A percentile compares a stretch with the other conserved stretches of the same genome.
These are phyloP conservation scores for Melikaiella ostensackeni DNA, from an alignment of 2,888 invertebrate genomes.

Conservation along the genomic window DNA sequence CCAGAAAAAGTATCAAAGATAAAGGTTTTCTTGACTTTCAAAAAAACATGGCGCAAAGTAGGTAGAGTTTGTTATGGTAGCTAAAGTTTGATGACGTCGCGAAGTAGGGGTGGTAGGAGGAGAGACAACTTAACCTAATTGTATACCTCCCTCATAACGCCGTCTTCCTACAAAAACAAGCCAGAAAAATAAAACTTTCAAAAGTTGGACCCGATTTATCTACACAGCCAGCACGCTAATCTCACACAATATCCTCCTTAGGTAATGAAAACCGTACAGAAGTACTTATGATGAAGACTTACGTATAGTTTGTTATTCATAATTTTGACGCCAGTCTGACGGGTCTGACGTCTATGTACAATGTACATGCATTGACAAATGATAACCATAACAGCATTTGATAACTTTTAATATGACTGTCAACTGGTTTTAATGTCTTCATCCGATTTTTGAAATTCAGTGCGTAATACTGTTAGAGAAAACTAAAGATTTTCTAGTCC, in stretches of 20 bases:
- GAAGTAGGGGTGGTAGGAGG: too few relatives aligned
- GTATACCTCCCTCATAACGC: not conserved
- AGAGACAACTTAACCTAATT: constrained; percentile 7
- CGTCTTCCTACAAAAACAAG: not conserved
- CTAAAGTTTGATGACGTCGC: not conserved
- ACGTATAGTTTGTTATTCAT: not conserved
- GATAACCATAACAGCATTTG: too few relatives aligned
- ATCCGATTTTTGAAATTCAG: too few relatives aligned
- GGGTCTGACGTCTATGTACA: not conserved
- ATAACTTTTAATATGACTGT: too few relatives aligned
- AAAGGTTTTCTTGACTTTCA: not conserved
- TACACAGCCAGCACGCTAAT: not conserved
- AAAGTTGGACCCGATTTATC: constrained; percentile 2
- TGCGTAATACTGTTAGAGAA: too few relatives aligned
- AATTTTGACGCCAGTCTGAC: not conserved
- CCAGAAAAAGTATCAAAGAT: too few relatives aligned
- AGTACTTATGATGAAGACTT: constrained; percentile 1
- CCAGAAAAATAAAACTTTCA: constrained; percentile 2
- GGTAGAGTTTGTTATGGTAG: constrained; percentile 2
- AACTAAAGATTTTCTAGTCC: too few relatives aligned
- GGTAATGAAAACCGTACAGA: not conserved
- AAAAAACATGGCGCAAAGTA: not conserved
- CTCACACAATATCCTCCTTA: not conserved
- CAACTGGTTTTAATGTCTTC: too few relatives aligned
- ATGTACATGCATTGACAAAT: not conserved